Evolutionary conservation across 1,140 invertebrate species (phyloP).

Genomic region (Caerostris extrusa): DNA sequence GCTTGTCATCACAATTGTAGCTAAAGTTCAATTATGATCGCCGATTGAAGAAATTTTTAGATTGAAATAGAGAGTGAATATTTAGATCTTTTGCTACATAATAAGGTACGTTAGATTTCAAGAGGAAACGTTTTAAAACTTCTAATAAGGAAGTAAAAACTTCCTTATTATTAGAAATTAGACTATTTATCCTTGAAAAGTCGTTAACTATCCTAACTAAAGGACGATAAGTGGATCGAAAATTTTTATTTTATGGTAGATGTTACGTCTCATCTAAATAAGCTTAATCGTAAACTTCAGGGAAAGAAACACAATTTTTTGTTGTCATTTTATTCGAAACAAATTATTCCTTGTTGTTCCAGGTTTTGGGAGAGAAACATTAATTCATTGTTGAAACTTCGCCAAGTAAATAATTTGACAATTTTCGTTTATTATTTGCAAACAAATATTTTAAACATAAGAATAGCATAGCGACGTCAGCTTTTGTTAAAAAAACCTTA

Average conservation of each 20-base stretch:
- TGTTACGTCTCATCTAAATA: neutral
- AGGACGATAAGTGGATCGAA: neutral
- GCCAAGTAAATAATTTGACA: neutral
- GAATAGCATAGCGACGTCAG: neutral
- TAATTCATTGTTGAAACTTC: neutral
- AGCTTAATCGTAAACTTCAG: neutral
- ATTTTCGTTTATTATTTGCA: neutral
- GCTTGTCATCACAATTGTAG: neutral
- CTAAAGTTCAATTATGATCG: conserved; percentile 79
- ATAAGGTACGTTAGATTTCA: conserved; percentile 80
- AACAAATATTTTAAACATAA: neutral
- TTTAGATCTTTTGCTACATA: conserved; percentile 79
- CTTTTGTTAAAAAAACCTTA: neutral
- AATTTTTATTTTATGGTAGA: neutral
- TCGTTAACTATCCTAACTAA: conserved; percentile 46
- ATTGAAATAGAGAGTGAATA: conserved; percentile 79
- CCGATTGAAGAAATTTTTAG: conserved; percentile 79
- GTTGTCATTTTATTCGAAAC: neutral
- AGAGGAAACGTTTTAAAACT: conserved; percentile 77
- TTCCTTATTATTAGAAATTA: conserved; percentile 79
- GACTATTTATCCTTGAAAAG: conserved; percentile 76
- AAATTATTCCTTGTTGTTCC: neutral
- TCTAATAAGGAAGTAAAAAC: conserved; percentile 52
- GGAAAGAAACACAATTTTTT: neutral
- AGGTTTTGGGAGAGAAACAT: neutral